Percentiles rank a stretch among this genome's conserved stretches.
Evolutionary conservation across 2,797 vertebrate genomes (phyloP).

Genomic region (Discoglossus pictus): DNA sequence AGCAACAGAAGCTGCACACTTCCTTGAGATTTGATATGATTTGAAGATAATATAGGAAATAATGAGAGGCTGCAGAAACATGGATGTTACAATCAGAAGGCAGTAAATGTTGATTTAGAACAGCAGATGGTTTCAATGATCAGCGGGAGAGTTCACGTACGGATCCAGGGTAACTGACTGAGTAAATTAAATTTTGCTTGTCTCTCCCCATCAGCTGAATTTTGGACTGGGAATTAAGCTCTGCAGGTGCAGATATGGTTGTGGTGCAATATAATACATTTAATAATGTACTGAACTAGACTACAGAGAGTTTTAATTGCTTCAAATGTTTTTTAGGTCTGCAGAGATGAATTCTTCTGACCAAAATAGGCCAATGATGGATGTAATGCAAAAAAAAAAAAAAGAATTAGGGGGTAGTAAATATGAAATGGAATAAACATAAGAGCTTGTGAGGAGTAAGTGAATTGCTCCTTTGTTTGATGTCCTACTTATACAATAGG

Average conservation of each 20-base stretch:
- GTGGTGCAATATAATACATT: background rate
- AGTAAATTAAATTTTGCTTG: constrained; percentile 18
- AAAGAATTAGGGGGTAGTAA: too few species aligned
- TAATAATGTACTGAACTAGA: background rate
- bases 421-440: too few species aligned
- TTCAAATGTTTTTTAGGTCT: too few species aligned
- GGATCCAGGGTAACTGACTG: constrained; percentile 5
- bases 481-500: too few species aligned
- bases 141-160: constrained; percentile 14
- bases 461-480: too few species aligned
- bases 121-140: constrained; percentile 19
- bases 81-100: background rate
- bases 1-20: background rate
- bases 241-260: constrained; percentile 2
- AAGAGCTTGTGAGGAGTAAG: too few species aligned
- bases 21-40: background rate
- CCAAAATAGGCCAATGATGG: too few species aligned
- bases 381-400: too few species aligned
- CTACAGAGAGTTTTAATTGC: background rate
- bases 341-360: too few species aligned
- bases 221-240: constrained; percentile 7
- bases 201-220: background rate
- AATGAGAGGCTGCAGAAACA: background rate
- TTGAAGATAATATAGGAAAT: background rate
- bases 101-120: constrained; percentile 13